Evolutionary conservation across 2,888 invertebrate species (phyloP).

Genomic region (Pinctada fucata): DNA sequence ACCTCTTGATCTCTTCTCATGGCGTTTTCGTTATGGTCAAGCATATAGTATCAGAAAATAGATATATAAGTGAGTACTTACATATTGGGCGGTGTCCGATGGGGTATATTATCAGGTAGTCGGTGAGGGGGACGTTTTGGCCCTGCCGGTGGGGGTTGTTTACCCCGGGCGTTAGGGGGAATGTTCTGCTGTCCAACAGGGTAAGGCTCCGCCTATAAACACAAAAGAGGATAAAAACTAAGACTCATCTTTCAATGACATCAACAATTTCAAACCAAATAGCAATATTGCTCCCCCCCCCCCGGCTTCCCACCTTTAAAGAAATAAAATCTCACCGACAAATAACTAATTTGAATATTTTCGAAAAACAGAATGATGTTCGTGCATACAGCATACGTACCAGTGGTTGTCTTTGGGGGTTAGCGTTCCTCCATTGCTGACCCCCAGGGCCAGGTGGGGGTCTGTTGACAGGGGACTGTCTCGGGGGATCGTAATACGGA

Average conservation of each 20-base stretch:
- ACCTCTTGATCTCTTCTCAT: no score
- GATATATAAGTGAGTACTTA: conserved; percentile 32
- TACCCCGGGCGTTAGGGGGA: conserved; percentile 38
- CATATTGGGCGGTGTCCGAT: conserved; percentile 55
- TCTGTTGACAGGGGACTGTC: conserved; percentile 7
- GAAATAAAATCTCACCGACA: background rate
- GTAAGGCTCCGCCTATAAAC: conserved; percentile 19
- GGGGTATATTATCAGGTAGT: conserved; percentile 78
- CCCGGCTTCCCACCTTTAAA: background rate
- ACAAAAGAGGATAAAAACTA: background rate
- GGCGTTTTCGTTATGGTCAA: no score
- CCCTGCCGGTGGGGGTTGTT: conserved; percentile 34
- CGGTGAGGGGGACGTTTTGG: conserved; percentile 73
- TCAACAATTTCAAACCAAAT: no score
- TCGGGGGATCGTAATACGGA: conserved; percentile 1
- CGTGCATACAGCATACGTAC: background rate
- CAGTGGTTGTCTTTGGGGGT: conserved; percentile 25
- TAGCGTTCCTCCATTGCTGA: background rate
- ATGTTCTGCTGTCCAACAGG: conserved; percentile 20
- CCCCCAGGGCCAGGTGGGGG: conserved; percentile 19
- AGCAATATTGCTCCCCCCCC: no score
- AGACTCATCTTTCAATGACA: no score
- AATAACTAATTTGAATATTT: background rate
- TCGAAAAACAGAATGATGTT: background rate
- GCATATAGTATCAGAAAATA: no score